Conservation (phyloP, 2,888 invertebrate species). For the Trisateles emortualis region DNA sequence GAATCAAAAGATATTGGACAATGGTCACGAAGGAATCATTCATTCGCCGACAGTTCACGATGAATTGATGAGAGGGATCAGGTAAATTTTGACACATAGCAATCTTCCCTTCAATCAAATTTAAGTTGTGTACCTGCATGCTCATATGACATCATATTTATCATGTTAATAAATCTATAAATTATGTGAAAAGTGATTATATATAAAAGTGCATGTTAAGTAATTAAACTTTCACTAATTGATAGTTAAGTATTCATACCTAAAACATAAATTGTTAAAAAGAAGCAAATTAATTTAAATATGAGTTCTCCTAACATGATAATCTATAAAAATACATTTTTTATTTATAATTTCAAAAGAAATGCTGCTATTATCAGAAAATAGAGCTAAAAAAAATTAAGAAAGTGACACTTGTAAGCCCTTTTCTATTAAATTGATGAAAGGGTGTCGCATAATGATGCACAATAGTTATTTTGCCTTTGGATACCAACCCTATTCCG, state of each 20-base stretch:
- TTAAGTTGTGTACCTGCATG: constrained; percentile 41
- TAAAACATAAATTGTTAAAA: too few species aligned
- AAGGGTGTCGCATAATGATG: constrained; percentile 79
- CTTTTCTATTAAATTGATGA: constrained; percentile 83
- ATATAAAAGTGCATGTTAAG: not conserved
- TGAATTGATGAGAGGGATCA: constrained; percentile 76
- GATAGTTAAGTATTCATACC: too few species aligned
- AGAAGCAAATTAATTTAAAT: too few species aligned
- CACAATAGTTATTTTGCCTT: constrained; percentile 84
- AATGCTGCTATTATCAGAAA: constrained; percentile 41
- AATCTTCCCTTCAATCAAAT: constrained; percentile 73
- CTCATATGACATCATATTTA: constrained; percentile 14
- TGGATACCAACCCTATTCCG: constrained; percentile 71
- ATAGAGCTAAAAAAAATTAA: constrained; percentile 47
- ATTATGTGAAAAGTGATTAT: not conserved
- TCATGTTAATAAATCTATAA: not conserved
- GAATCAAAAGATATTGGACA: constrained; percentile 85
- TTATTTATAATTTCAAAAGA: constrained; percentile 20
- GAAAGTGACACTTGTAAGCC: constrained; percentile 84
- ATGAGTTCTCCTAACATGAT: too few species aligned
- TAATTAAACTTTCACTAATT: not conserved
- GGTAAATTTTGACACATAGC: constrained; percentile 77
- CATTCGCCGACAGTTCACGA: constrained; percentile 61
- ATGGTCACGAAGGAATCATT: constrained; percentile 80
- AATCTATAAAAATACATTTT: not conserved